Base-by-base conservation (phyloP, 2,113 vertebrate species). In the Lamprotornis superbus region DNA sequence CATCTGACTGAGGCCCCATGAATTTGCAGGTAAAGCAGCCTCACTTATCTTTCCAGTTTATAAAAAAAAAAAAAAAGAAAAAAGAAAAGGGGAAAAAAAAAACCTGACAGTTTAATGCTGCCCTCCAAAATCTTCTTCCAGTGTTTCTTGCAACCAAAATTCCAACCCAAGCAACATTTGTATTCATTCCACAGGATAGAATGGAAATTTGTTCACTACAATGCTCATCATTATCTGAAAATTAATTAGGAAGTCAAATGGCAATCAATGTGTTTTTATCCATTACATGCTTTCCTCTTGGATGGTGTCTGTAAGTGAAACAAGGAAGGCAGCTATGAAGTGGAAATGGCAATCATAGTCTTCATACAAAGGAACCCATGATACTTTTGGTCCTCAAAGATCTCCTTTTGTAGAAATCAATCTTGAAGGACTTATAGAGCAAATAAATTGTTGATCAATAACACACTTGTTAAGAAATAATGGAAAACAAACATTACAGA, bases 51-150 rank as follows among this genome's bases (percentile, higher is more conserved):
- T 75, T 75, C 35, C 8, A 42, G 7, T 50, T 90, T 44, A 46
- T 15, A 16, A 16, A 83, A 8, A 33, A 61, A 83, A 8, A 33
- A 61, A 28, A 8, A 27, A n/a, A 27, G 39, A 33, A 16, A 37
- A 14, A 11, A 4, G 3, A 25, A 39, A 10, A 4, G 7, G 13
- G 5, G 8, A 2, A 31, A 67, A 25, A 7, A 17, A 17, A 18
- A 13, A 6, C 9, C 31, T 39, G 22, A 7, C 47, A 12, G 7
- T 65, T 74, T 52, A 81, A 69, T 18, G 5, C 4, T 55, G 27
- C 31, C 11, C 63, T 80, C 24, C 11, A 55, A 28, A 64, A 23
- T 33, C n/a, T 87, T 33, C n/a, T 87, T 65, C 15, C 40, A 37
- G 10, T 30, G 16, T 39, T 57, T 74, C 11, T 64, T 65, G 22